phyloP scores from a whole-genome alignment of 2,113 vertebrate genomes.

The Bubo blakistoni region DNA sequence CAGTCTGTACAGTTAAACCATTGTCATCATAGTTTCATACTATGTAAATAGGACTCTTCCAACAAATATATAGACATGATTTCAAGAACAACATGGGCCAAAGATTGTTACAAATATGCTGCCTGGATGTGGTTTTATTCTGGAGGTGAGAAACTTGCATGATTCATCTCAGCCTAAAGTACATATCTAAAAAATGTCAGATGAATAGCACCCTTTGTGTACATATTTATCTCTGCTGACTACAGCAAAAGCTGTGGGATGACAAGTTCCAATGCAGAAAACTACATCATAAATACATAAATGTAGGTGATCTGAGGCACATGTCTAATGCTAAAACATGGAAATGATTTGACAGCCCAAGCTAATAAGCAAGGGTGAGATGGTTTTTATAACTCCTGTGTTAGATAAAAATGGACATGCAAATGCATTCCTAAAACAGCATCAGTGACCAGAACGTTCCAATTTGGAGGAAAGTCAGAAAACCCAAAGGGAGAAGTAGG shows the following conservation, averaged over 20 bases:
- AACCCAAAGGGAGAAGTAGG: background rate
- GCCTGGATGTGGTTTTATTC: background rate
- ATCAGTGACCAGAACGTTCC: background rate
- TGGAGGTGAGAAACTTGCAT: background rate
- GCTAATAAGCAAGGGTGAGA: background rate
- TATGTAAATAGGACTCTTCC: background rate
- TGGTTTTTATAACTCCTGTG: background rate
- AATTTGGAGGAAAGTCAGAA: background rate
- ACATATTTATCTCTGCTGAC: background rate
- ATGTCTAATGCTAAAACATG: background rate
- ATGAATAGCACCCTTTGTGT: background rate
- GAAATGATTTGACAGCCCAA: background rate
- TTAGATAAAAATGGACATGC: background rate
- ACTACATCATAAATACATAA: background rate
- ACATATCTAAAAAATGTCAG: background rate
- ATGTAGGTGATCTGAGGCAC: background rate
- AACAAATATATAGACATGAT: background rate
- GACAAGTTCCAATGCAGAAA: background rate
- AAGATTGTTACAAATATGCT: background rate
- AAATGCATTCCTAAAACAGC: background rate
- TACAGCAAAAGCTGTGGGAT: background rate
- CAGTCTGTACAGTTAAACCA: background rate
- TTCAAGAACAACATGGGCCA: background rate
- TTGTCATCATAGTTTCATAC: background rate
- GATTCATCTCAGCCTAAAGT: background rate